phyloP scores from a whole-genome alignment of 1,140 invertebrate species.

The Diorhabda sublineata region DNA sequence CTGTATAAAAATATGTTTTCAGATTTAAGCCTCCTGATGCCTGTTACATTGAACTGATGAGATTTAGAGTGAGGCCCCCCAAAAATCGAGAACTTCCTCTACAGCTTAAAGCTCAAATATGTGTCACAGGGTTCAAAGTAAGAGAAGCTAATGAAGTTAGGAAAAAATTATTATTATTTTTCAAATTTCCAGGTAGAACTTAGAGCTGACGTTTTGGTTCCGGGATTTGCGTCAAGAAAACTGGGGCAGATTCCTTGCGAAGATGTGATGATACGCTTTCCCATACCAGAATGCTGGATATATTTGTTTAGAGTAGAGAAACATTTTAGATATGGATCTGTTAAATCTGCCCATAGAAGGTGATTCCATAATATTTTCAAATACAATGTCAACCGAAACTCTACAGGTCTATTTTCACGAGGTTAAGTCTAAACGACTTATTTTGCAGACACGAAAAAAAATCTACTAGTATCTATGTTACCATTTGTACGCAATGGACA shows the following conservation, averaged over 20 bases:
- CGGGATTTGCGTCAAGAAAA: conserved; percentile 92
- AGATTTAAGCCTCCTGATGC: conserved; percentile 98
- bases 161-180: conserved; percentile 13
- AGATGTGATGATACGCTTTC: conserved; percentile 94
- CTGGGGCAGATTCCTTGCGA: conserved; percentile 94
- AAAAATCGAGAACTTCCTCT: conserved; percentile 95
- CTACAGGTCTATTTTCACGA: too few species aligned
- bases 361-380: conserved; percentile 28
- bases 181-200: conserved; percentile 72
- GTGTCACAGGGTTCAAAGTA: conserved; percentile 79
- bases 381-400: background rate
- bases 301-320: conserved; percentile 98
- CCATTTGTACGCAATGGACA: too few species aligned
- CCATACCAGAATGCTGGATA: conserved; percentile 98
- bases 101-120: conserved; percentile 85
- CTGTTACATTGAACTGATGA: conserved; percentile 94
- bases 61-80: conserved; percentile 93
- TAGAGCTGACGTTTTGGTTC: conserved; percentile 89
- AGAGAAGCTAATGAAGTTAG: conserved; percentile 7
- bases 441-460: too few species aligned
- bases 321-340: conserved; percentile 97
- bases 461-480: too few species aligned
- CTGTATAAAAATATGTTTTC: conserved; percentile 25
- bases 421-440: too few species aligned
- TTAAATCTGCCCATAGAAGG: conserved; percentile 91